Evolutionary conservation across 2,797 vertebrate genomes (phyloP).

Genomic region (Spea hammondii): DNA sequence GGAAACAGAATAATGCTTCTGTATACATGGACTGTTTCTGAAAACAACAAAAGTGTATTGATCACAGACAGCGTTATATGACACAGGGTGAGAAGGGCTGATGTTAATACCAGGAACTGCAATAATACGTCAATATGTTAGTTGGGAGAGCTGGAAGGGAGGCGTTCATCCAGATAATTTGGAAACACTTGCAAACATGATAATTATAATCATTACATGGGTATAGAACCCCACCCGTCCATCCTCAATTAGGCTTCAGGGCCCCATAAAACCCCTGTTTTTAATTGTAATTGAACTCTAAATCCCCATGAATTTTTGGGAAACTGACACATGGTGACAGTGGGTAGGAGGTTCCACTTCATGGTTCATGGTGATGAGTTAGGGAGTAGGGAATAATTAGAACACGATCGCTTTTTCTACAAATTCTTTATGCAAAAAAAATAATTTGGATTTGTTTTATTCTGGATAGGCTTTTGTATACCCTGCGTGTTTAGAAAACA

Average conservation of each 20-base stretch:
- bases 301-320: background rate
- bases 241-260: constrained; percentile 3
- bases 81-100: background rate
- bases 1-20: constrained; percentile 4
- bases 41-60: constrained; percentile 29
- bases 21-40: background rate
- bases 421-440: too few relatives aligned
- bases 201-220: constrained; percentile 37
- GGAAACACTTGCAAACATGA: constrained; percentile 31
- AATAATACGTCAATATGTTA: constrained; percentile 40
- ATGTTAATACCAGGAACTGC: constrained; percentile 13
- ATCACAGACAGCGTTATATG: constrained; percentile 9
- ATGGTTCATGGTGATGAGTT: background rate
- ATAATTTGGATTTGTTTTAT: too few relatives aligned
- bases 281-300: constrained; percentile 14
- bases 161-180: constrained; percentile 8
- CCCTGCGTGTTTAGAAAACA: too few relatives aligned
- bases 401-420: too few relatives aligned
- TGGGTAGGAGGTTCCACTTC: background rate
- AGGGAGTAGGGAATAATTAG: too few relatives aligned
- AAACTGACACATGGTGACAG: constrained; percentile 19
- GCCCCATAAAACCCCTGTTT: constrained; percentile 13
- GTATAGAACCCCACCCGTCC: constrained; percentile 6
- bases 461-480: too few relatives aligned
- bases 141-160: constrained; percentile 9